Conservation (phyloP, 1,140 invertebrate species). For the Drosophila teissieri region DNA sequence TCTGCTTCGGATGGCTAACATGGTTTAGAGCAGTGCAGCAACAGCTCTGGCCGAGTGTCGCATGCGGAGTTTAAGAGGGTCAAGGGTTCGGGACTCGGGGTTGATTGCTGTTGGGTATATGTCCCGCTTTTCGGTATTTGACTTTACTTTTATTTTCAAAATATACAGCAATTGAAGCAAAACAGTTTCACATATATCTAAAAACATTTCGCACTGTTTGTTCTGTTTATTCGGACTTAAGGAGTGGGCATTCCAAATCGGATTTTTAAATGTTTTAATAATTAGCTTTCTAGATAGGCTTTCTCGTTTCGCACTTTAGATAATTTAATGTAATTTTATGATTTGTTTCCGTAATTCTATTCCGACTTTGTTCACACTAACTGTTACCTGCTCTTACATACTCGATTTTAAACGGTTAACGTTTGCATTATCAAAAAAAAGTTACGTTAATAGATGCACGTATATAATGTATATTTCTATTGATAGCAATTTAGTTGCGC, state of each 20-base stretch:
- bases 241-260: conserved; percentile 22
- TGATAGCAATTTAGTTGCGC: conserved; percentile 39
- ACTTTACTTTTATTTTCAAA: conserved; percentile 15
- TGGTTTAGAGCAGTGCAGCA: conserved; percentile 16
- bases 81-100: conserved; percentile 2
- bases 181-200: conserved; percentile 11
- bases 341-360: not conserved
- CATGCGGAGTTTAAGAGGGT: not conserved
- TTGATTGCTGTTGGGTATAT: conserved; percentile 1
- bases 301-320: conserved; percentile 13
- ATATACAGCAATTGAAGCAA: conserved; percentile 26
- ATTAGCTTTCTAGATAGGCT: conserved; percentile 35
- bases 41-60: conserved; percentile 9
- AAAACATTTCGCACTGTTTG: conserved; percentile 14
- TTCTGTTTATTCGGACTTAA: conserved; percentile 29
- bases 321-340: conserved; percentile 8
- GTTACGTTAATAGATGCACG: conserved; percentile 30
- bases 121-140: conserved; percentile 2
- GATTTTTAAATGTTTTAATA: conserved; percentile 7
- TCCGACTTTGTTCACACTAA: conserved; percentile 20
- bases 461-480: conserved; percentile 33
- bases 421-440: conserved; percentile 39
- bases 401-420: conserved; percentile 52
- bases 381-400: conserved; percentile 1
- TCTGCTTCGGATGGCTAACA: conserved; percentile 6